phyloP scores from a whole-genome alignment of 2,888 invertebrate species.

The Trichogramma dendrolimi region DNA sequence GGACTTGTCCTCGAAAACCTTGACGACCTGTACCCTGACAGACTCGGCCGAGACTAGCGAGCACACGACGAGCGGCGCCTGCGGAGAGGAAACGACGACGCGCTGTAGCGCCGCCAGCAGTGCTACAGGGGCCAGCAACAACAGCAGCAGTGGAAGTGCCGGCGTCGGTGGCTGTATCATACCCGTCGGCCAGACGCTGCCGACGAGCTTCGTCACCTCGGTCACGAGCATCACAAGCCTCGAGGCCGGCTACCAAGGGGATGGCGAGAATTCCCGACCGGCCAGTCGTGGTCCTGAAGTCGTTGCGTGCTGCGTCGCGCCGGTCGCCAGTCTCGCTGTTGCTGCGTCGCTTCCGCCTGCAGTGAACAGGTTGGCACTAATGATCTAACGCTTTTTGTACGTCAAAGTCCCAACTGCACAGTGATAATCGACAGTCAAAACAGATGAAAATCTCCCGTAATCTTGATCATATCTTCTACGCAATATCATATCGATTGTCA shows the following conservation, averaged over 20 bases:
- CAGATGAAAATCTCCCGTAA: too few species aligned
- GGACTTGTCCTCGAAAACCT: conserved; percentile 7
- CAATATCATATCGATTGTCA: too few species aligned
- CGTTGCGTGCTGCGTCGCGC: conserved; percentile 42
- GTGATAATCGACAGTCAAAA: too few species aligned
- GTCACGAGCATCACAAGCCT: conserved; percentile 88
- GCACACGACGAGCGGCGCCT: conserved; percentile 16
- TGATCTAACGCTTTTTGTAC: too few species aligned
- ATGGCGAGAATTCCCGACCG: conserved; percentile 84
- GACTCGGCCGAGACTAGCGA: conserved; percentile 25
- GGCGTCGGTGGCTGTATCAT: conserved; percentile 37
- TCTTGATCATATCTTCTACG: too few species aligned
- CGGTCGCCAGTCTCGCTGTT: conserved; percentile 28
- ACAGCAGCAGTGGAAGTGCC: conserved; percentile 17
- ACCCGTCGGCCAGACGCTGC: conserved; percentile 25
- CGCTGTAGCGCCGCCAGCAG: conserved; percentile 8
- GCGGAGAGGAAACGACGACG: not conserved
- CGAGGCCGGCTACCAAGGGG: conserved; percentile 91
- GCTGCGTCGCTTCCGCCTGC: conserved; percentile 14
- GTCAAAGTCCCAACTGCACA: too few species aligned
- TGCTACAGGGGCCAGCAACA: not conserved
- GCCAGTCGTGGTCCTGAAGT: conserved; percentile 78
- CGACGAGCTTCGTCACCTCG: conserved; percentile 72
- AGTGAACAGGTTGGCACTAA: not conserved
- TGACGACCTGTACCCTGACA: not conserved